Conservation (phyloP, 1,140 invertebrate genomes). For the Drosophila azteca region DNA sequence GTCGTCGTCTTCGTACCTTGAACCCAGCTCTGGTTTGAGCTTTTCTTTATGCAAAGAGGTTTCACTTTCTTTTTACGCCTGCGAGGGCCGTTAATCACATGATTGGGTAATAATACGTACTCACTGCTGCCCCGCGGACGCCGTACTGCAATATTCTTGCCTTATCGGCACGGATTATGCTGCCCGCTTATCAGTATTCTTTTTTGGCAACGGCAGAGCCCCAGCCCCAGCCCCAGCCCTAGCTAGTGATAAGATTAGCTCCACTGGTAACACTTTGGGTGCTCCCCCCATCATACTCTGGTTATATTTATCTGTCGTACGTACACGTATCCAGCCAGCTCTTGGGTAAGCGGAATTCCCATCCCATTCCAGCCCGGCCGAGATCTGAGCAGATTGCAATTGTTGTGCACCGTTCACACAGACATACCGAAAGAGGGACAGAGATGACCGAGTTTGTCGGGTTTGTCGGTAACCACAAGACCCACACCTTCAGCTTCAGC, state of each 20-base stretch:
- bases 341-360: slow-evolving; percentile 22
- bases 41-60: slow-evolving; percentile 37
- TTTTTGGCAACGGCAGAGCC: slow-evolving; percentile 34
- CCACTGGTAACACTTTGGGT: slow-evolving; percentile 14
- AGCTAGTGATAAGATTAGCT: slow-evolving; percentile 31
- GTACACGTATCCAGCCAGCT: slow-evolving; percentile 6
- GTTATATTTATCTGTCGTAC: slow-evolving; percentile 20
- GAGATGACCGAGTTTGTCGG: slow-evolving; percentile 41
- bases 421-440: slow-evolving; percentile 28
- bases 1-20: slow-evolving; percentile 54
- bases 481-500: slow-evolving; percentile 6
- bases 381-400: slow-evolving; percentile 45
- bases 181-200: slow-evolving; percentile 32
- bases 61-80: slow-evolving; percentile 58
- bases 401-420: slow-evolving; percentile 58
- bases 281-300: not conserved
- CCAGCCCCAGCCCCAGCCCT: too few species aligned
- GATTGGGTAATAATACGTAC: slow-evolving; percentile 62
- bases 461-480: slow-evolving; percentile 38
- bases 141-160: slow-evolving; percentile 5
- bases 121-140: slow-evolving; percentile 13
- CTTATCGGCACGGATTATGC: slow-evolving; percentile 53
- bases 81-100: slow-evolving; percentile 59
- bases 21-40: slow-evolving; percentile 38
- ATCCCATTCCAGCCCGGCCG: slow-evolving; percentile 12